Evolutionary conservation across 2,888 invertebrate genomes (phyloP).

Genomic region (Caenorhabditis sp.): DNA sequence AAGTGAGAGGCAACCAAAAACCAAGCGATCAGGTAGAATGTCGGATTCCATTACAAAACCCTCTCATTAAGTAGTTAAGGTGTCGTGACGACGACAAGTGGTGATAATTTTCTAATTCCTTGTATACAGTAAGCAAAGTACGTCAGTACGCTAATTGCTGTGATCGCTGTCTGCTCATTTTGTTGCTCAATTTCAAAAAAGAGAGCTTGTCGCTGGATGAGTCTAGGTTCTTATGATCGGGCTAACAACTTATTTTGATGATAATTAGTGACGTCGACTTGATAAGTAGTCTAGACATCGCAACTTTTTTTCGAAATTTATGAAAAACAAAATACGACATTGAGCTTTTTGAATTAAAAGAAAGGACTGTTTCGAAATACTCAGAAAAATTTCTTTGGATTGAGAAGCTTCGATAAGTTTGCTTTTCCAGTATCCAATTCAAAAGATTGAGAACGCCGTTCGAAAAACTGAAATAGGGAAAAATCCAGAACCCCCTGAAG

Average conservation of each 20-base stretch:
- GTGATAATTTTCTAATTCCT: conserved; percentile 23
- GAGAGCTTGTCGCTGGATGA: no score
- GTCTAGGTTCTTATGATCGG: background rate
- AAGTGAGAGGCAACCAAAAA: conserved; percentile 44
- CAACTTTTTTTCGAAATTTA: background rate
- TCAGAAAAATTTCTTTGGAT: no score
- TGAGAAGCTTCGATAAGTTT: no score
- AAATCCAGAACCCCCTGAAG: no score
- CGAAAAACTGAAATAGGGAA: no score
- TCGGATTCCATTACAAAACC: background rate
- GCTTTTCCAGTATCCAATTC: no score
- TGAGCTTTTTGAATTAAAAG: no score
- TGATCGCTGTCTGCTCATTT: background rate
- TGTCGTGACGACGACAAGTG: conserved; percentile 33
- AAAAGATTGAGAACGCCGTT: no score
- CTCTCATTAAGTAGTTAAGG: background rate
- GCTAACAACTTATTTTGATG: conserved; percentile 3
- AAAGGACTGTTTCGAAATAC: no score
- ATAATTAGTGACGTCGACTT: conserved; percentile 3
- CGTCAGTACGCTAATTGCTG: conserved; percentile 28
- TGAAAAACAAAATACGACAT: background rate
- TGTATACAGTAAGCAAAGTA: background rate
- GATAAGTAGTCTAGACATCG: background rate
- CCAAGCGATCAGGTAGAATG: conserved; percentile 30
- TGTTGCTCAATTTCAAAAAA: conserved; percentile 19